Base-by-base conservation (phyloP, 2,113 vertebrate species). In the Eudyptes chrysolophus region DNA sequence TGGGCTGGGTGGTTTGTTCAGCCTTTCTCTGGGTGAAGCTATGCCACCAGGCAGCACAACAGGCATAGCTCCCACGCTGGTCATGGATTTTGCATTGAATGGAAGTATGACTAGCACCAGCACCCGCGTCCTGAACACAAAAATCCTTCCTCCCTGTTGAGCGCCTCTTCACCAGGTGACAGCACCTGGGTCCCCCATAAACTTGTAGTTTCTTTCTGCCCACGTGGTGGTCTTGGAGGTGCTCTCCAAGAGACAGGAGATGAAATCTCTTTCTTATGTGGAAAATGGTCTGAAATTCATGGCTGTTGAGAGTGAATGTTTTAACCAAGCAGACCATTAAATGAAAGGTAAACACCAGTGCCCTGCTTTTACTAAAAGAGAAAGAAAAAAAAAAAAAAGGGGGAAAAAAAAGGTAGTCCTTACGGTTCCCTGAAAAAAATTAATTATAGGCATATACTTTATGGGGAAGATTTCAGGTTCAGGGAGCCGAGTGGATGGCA, bases 21-120 rank as follows among this genome's bases (percentile, higher is more conserved):
- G 17, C 26, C 36, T 60, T 88, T 68, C 61, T 55, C 20, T 36
- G 17, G 46, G 26, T 65, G 58, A 64, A 89, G 49, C 54, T 72
- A 13, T 5, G 11, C 68, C 68, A 48, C 30, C 21, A 36, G 22
- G 21, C 83, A 95, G 61, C 40, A 25, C 26, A 70, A 10, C 17
- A 51, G 38, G 36, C 36, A 46, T 25, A 81, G 64, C 20, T 84
- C 58, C 58, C 42, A 34, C 0, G 0, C 3, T 25, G 19, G 9
- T 15, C 30, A 21, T 15, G 21, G 36, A 40, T 66, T 71, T 78
- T 40, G 30, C 38, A 24, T 8, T 29, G 34, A 54, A 70, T 13
- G 8, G 7, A 65, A 29, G 38, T 21, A 29, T 6, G 17, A 76
- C 49, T 7, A 60, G 16, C 30, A 68, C 19, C n/a, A 34, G 9